Evolutionary conservation across 2,113 vertebrate genomes (phyloP), one percentile per base, ranked within the genome.

Genomic region (Melanerpes aurifrons): DNA sequence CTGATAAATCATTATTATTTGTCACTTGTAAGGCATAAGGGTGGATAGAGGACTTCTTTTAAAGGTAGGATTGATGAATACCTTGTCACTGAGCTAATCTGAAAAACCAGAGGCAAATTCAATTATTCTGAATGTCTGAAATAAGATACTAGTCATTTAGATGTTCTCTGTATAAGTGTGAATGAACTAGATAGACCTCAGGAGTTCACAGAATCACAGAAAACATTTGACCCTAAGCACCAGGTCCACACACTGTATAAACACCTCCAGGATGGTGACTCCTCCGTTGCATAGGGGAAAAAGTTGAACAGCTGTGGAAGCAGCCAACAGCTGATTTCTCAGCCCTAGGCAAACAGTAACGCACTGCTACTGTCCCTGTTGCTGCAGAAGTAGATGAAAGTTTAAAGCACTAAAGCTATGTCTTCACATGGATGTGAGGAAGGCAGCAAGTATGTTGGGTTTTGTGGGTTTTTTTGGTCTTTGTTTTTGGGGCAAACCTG

Each of bases 1-100:
- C 73, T 94, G 64, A 61, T 89, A 86, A 85, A 56, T 87, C 64
- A 74, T 73, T 82, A 43, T 35, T 95, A 81, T 28, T 68, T 79
- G 64, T 82, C 50, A 62, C 64, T 75, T 89, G 63, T 87, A 79
- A 81, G 53, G 74, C 59, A 16, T 20, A 85, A 85, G 79, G 64
- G 63, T 87, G 72, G 68, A 53, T 72, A 89, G 40, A 87, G 75
- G 72, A 79, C 53, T 86, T 66, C 8, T 79, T 82, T 87, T 70
- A 90, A 91, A 57, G 56, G 25, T 31, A 47, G 79, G 53, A 50
- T 71, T 70, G 61, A 86, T 82, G 61, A 89, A 48, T 25, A 82
- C 25, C 61, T 77, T 86, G 19, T 73, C 80, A 86, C 57, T 77
- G 26, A 86, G 64, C 40, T 94, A 77, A 86, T 68, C 17, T 54